Evolutionary conservation across 2,113 vertebrate species (phyloP), one percentile per base, ranked within the genome.

Genomic region (Carollia perspicillata): DNA sequence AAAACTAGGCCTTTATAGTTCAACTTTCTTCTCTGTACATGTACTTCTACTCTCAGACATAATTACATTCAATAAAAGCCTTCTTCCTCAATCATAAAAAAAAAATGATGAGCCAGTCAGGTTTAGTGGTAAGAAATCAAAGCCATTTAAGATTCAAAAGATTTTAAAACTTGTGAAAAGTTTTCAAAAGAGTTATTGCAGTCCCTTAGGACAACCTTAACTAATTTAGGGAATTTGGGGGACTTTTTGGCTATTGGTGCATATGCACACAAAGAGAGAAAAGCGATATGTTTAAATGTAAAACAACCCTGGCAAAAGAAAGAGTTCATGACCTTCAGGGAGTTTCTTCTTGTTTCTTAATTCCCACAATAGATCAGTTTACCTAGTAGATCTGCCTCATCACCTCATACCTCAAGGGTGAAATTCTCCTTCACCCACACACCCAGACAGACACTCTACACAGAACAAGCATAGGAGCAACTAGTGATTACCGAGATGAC

Each of bases 51-150:
- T 69, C 53, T 87, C 60, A 94, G 60, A n/a, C 44, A 37, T 92
- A 96, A 95, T 87, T 95, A 89, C 7, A 81, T 77, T 86, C 68
- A 85, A 93, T 83, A 93, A 96, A 96, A 92, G 16, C 14, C 40
- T 92, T 80, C 92, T 84, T 89, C 87, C 51, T n/a, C 26, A 5
- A 84, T 40, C 71, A 77, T 42, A 7, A 75, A 89, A 90, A 87
- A 92, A 72, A 72, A 60, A 42, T 33, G 71, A 94, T 84, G 51
- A 96, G 8, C 28, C 87, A 96, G 10, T 23, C 87, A 93, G 51
- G 79, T 77, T 85, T 83, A 69, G 80, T 53, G 22, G 42, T 81
- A 69, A 49, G 14, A 96, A 97, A 96, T 83, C 74, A 97, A 97
- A 96, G 68, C 28, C 78, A 94, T 66, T 93, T 90, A 80, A 84